These are phyloP conservation scores for Ichneumoninae sp. DNA, from an alignment of 2,888 invertebrate genomes.

Conservation along the genomic window DNA sequence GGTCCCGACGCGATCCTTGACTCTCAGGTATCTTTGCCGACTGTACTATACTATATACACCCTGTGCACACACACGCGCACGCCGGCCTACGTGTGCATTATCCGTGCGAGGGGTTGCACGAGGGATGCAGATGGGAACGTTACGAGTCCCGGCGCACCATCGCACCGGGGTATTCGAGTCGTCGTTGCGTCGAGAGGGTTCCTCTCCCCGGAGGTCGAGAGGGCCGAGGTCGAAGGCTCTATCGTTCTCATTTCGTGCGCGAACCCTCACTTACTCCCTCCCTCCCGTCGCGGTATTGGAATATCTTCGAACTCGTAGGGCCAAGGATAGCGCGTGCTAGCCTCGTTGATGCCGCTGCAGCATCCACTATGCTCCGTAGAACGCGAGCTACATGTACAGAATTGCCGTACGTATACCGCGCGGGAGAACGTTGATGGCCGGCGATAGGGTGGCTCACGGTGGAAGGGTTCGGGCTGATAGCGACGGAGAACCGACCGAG, in stretches of 20 bases:
- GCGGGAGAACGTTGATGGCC: constrained; percentile 40
- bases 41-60: constrained; percentile 39
- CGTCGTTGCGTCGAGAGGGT: constrained; percentile 62
- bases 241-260: constrained; percentile 35
- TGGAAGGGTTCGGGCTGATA: constrained; percentile 30
- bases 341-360: constrained; percentile 40
- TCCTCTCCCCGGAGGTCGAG: constrained; percentile 55
- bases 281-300: constrained; percentile 46
- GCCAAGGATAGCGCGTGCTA: constrained; percentile 26
- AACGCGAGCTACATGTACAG: constrained; percentile 51
- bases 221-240: constrained; percentile 54
- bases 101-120: neutral
- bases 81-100: too few species aligned
- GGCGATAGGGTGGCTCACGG: constrained; percentile 26
- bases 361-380: constrained; percentile 24
- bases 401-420: constrained; percentile 14
- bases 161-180: constrained; percentile 61
- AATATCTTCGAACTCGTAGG: constrained; percentile 65
- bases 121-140: constrained; percentile 40
- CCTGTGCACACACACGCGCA: constrained; percentile 8
- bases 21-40: constrained; percentile 47
- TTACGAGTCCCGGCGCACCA: constrained; percentile 52
- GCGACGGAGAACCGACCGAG: constrained; percentile 29
- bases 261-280: constrained; percentile 28
- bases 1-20: constrained; percentile 66